Percentiles rank a stretch among this genome's conserved stretches.
Conservation (phyloP, 2,797 vertebrate species). For the Selene dorsalis region DNA sequence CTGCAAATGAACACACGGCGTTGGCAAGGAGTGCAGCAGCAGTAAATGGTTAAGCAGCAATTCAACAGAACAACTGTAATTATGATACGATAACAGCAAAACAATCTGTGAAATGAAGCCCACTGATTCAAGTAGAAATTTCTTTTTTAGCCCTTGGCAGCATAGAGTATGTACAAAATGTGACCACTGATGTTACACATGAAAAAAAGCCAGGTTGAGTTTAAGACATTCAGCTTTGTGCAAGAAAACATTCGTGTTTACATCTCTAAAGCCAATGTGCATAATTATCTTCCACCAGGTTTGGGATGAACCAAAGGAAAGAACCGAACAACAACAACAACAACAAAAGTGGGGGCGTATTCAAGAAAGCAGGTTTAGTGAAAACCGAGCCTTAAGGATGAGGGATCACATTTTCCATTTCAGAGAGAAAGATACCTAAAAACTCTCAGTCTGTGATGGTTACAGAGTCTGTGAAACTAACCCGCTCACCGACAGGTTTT, state of each 20-base stretch:
- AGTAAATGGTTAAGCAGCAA: constrained; percentile 33
- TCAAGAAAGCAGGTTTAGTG: not conserved
- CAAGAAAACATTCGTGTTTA: constrained; percentile 16
- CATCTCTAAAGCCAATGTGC: constrained; percentile 6
- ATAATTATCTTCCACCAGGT: constrained; percentile 21
- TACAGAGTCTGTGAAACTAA: not conserved
- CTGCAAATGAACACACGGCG: constrained; percentile 14
- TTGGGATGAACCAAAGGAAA: constrained; percentile 4
- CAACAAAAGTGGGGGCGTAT: not conserved
- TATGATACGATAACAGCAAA: constrained; percentile 12
- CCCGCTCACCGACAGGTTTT: not conserved
- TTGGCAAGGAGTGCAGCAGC: constrained; percentile 3
- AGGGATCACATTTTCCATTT: not conserved
- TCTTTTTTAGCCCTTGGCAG: not conserved
- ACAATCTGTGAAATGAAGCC: constrained; percentile 14
- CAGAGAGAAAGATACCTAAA: not conserved
- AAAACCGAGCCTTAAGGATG: not conserved
- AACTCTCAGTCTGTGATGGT: not conserved
- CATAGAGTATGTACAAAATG: no score
- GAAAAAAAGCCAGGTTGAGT: constrained; percentile 4
- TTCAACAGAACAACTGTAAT: constrained; percentile 15
- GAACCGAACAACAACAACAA: not conserved
- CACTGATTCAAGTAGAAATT: constrained; percentile 7
- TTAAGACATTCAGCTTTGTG: constrained; percentile 1
- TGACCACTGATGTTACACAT: not conserved